Percentiles rank a stretch among this genome's conserved stretches.
These are phyloP conservation scores for Willisornis vidua DNA, from an alignment of 2,113 vertebrate genomes.

Conservation along the genomic window DNA sequence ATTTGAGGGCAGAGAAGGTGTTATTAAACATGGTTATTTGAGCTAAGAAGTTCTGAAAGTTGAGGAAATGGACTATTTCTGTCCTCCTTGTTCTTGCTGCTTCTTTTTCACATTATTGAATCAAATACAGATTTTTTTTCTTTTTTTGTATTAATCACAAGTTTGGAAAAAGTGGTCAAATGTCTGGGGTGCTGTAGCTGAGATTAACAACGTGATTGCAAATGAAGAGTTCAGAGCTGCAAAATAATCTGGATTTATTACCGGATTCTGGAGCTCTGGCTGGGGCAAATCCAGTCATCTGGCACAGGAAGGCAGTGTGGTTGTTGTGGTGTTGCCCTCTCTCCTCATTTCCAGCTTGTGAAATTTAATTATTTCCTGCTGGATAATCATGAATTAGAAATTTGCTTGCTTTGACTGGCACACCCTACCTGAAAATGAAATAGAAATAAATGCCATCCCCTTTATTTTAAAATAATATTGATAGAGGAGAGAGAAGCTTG, in stretches of 20 bases:
- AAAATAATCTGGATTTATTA: neutral
- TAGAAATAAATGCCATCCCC: neutral
- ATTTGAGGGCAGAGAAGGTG: neutral
- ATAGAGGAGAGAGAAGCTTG: neutral
- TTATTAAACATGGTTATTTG: neutral
- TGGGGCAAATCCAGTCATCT: neutral
- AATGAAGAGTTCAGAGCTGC: neutral
- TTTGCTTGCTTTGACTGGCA: neutral
- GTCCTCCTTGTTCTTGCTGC: neutral
- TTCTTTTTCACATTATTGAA: neutral
- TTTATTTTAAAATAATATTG: neutral
- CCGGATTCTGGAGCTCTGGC: neutral
- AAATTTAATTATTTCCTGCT: neutral
- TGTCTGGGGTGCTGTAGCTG: neutral
- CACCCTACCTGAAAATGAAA: neutral
- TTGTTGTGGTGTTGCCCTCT: rapidly evolving
- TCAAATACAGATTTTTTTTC: neutral
- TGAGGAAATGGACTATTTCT: neutral
- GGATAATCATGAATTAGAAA: neutral
- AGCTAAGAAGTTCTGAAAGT: neutral
- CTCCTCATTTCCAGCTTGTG: neutral
- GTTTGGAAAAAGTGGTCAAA: neutral
- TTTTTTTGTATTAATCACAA: neutral
- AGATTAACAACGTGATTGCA: neutral
- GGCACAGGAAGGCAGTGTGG: neutral